These are phyloP conservation scores for Anisognathus igniventris DNA, from an alignment of 2,797 vertebrate genomes.

Conservation along the genomic window DNA sequence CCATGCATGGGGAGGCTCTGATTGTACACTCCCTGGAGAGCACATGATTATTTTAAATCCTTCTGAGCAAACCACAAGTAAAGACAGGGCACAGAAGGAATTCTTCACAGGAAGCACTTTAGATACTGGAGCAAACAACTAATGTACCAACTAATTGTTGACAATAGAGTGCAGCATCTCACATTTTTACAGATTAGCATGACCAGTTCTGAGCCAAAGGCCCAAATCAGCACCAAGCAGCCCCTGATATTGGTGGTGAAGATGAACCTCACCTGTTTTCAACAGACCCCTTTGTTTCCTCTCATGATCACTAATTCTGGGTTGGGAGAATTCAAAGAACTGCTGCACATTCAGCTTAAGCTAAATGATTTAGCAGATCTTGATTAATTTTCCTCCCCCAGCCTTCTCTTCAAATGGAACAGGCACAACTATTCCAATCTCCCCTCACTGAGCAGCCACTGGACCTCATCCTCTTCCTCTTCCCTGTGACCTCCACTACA, in stretches of 20 bases:
- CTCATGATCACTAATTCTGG: not conserved
- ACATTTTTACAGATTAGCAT: not conserved
- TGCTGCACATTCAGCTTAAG: not conserved
- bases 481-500: not conserved
- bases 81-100: not conserved
- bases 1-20: not conserved
- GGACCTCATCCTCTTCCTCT: not conserved
- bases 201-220: not conserved
- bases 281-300: not conserved
- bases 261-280: not conserved
- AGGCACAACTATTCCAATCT: not conserved
- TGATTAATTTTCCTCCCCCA: not conserved
- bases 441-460: not conserved
- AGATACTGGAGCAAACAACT: constrained; percentile 6
- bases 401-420: not conserved
- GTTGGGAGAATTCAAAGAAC: not conserved
- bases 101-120: constrained; percentile 48
- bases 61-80: not conserved
- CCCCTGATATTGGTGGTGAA: fast-evolving
- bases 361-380: not conserved
- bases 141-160: not conserved
- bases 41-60: not conserved
- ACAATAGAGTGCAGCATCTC: not conserved
- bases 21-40: not conserved
- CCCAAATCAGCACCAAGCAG: not conserved